Evolutionary conservation across 2,888 invertebrate species (phyloP).

Genomic region (Mesochorus sp.): DNA sequence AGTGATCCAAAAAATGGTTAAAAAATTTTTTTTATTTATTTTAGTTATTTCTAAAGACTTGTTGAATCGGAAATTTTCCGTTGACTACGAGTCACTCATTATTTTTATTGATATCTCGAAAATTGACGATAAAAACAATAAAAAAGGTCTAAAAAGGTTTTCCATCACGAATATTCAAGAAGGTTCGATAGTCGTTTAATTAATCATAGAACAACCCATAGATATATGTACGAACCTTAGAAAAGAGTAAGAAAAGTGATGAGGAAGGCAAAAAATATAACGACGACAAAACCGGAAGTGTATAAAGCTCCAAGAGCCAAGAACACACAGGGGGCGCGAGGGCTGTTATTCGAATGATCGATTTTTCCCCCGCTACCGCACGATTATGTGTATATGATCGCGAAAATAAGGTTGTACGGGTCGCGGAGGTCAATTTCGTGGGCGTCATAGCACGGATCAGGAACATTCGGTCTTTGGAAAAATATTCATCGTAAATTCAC

Average conservation of each 20-base stretch:
- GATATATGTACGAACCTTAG: background rate
- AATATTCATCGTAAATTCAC: slow-evolving; percentile 31
- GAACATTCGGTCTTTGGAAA: slow-evolving; percentile 2
- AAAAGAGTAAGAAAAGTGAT: slow-evolving; percentile 16
- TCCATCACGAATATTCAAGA: too few species aligned
- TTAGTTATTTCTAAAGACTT: too few species aligned
- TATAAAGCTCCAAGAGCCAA: slow-evolving; percentile 50
- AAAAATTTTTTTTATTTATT: too few species aligned
- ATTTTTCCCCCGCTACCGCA: background rate
- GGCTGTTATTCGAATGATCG: slow-evolving; percentile 49
- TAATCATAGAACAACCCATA: too few species aligned
- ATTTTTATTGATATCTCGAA: too few species aligned
- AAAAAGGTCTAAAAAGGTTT: too few species aligned
- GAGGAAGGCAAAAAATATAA: background rate
- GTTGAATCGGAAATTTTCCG: too few species aligned
- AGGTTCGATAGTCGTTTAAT: too few species aligned
- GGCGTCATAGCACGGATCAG: background rate
- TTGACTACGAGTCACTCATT: too few species aligned
- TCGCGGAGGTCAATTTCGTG: background rate
- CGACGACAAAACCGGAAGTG: slow-evolving; percentile 23
- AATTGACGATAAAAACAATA: too few species aligned
- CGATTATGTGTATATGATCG: slow-evolving; percentile 8
- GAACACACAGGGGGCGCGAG: slow-evolving; percentile 31
- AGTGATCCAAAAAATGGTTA: too few species aligned
- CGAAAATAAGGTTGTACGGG: slow-evolving; percentile 6